Evolutionary conservation across 2,797 vertebrate genomes (phyloP), one percentile per base, ranked within the genome.

Genomic region (Telmatherina bonti): DNA sequence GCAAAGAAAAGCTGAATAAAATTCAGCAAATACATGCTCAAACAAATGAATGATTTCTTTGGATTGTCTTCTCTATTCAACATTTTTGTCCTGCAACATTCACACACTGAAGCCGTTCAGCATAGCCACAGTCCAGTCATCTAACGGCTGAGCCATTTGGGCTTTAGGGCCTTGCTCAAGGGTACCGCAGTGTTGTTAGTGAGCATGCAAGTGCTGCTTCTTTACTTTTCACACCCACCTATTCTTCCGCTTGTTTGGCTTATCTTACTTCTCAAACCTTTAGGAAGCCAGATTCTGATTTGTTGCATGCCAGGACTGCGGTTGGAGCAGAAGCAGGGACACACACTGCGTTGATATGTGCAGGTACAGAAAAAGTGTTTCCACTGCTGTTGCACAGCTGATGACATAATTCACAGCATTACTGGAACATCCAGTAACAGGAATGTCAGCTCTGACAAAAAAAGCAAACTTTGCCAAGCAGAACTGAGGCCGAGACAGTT

Each of bases 391-490:
- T 43, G 29, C 54, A 54, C 62, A 31, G 47, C 58, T 56, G 76
- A 81, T 56, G 64, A 72, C 59, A 85, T 76, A 62, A 76, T 63
- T 79, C 55, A 36, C 22, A 12, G 70, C 74, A 67, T 67, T 60
- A 67, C 74, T 74, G 76, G 69, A 83, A 84, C 45, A 74, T 78
- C 74, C 62, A 56, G 63, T 86, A 64, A 47, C 72, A 81, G 71
- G 76, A 83, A 71, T 72, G 74, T 65, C 67, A 53, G 16, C 35
- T 7, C 60, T 60, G 70, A 84, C 47, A 75, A 45, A 47, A 45
- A 47, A 22, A 57, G 30, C 60, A 62, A 62, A 31, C 67, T 77
- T 20, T 49, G 60, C 53, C n/a, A 11, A 56, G 33, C 30, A 24
- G 18, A 16, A 26, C 31, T 45, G 5, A 49, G 60, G 65, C 38